Conservation (phyloP, 2,113 vertebrate genomes). For the Tenebrosternarchus preto region DNA sequence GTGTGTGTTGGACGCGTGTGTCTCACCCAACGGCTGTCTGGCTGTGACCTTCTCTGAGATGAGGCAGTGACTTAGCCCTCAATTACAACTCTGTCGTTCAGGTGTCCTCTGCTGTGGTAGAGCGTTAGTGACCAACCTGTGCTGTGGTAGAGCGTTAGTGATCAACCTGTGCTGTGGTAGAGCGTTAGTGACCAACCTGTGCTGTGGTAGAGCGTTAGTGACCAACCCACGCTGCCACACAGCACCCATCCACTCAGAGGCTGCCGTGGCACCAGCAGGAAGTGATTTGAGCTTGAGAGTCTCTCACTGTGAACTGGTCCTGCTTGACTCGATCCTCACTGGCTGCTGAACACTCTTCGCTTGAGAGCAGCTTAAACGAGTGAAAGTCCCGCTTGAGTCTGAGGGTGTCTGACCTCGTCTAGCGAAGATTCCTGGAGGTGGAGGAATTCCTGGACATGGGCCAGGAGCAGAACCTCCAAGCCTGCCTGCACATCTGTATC, state of each 20-base stretch:
- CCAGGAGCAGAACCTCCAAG: no score
- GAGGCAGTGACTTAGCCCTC: no score
- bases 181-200: no score
- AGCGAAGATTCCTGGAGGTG: no score
- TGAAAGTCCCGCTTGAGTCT: slow-evolving; percentile 1
- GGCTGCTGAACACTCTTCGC: neutral
- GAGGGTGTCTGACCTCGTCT: slow-evolving; percentile 3
- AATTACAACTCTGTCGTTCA: no score
- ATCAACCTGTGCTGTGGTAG: no score
- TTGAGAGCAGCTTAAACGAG: neutral
- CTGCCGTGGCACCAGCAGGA: neutral
- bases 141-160: no score
- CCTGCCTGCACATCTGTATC: no score
- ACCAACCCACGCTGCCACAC: neutral
- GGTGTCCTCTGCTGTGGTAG: no score
- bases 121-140: no score
- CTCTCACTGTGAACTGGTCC: neutral
- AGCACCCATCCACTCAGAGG: neutral
- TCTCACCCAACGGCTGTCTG: neutral
- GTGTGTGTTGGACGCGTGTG: neutral
- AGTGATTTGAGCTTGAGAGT: neutral
- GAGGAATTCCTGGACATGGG: no score
- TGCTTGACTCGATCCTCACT: no score
- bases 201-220: neutral
- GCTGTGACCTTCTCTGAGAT: neutral